These are phyloP conservation scores for Rhingia campestris DNA, from an alignment of 2,888 invertebrate species.

Conservation along the genomic window DNA sequence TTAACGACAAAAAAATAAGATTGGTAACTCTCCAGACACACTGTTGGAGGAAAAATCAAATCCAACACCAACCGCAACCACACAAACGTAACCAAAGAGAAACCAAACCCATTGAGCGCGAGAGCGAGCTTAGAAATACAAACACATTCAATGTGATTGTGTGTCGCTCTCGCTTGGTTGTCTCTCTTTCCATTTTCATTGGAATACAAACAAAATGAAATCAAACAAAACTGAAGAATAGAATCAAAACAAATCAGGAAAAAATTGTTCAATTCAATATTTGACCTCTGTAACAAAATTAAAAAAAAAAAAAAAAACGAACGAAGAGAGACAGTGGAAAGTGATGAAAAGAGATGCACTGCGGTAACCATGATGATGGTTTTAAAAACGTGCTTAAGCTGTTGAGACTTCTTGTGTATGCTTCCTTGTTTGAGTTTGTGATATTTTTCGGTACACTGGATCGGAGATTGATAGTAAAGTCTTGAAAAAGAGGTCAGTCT, in stretches of 20 bases:
- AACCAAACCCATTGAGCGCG: background rate
- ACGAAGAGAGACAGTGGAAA: constrained; percentile 20
- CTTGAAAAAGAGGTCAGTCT: background rate
- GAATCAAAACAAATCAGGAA: constrained; percentile 70
- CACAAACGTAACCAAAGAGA: background rate
- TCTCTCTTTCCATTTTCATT: constrained; percentile 41
- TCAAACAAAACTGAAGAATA: constrained; percentile 68
- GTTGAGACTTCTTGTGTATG: constrained; percentile 25
- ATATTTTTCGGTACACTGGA: constrained; percentile 3
- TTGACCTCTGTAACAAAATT: constrained; percentile 48
- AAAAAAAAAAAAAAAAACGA: background rate
- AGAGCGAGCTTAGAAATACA: constrained; percentile 35
- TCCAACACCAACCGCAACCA: constrained; percentile 21
- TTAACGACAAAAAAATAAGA: constrained; percentile 9
- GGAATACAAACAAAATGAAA: constrained; percentile 46
- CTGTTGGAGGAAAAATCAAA: constrained; percentile 3
- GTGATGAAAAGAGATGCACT: constrained; percentile 52
- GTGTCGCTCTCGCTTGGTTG: background rate
- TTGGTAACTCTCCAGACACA: constrained; percentile 16
- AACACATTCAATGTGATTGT: constrained; percentile 5
- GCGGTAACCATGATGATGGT: constrained; percentile 35
- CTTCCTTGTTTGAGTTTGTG: constrained; percentile 34
- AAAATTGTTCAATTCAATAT: constrained; percentile 70
- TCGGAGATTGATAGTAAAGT: background rate
- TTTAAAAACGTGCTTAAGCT: constrained; percentile 57